Percentiles rank a stretch among this genome's conserved stretches.
Conservation (phyloP, 2,888 invertebrate genomes). For the Cerastis leucographa region DNA sequence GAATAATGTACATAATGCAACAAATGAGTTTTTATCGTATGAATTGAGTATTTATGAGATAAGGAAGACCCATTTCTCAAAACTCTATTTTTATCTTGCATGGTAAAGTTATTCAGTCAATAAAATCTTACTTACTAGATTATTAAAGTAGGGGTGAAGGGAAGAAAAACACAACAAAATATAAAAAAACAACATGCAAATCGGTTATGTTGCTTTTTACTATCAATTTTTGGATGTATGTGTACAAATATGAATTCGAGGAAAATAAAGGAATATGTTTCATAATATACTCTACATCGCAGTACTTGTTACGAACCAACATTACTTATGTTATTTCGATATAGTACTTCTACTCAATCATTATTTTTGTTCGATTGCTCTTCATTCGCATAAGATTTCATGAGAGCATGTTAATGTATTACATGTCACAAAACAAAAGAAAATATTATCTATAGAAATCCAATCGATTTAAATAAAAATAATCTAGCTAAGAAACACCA, state of each 20-base stretch:
- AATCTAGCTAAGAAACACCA: slow-evolving; percentile 88
- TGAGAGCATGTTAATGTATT: slow-evolving; percentile 83
- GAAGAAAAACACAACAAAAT: slow-evolving; percentile 72
- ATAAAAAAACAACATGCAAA: slow-evolving; percentile 85
- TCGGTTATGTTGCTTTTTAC: slow-evolving; percentile 91
- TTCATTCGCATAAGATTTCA: slow-evolving; percentile 80
- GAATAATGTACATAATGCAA: slow-evolving; percentile 69
- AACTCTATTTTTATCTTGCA: slow-evolving; percentile 50
- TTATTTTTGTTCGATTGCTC: slow-evolving; percentile 88
- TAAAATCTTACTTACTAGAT: slow-evolving; percentile 63
- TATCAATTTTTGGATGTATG: slow-evolving; percentile 90
- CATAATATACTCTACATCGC: slow-evolving; percentile 89
- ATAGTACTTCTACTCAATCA: slow-evolving; percentile 88
- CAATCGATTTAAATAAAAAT: slow-evolving; percentile 89
- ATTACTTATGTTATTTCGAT: slow-evolving; percentile 89
- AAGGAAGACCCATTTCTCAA: slow-evolving; percentile 58
- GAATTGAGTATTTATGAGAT: slow-evolving; percentile 64
- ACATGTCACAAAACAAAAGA: slow-evolving; percentile 82
- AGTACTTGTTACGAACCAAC: slow-evolving; percentile 90
- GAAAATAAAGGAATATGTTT: slow-evolving; percentile 90
- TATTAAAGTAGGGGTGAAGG: slow-evolving; percentile 68
- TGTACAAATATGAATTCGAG: slow-evolving; percentile 90
- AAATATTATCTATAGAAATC: slow-evolving; percentile 87
- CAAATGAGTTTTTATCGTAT: slow-evolving; percentile 66
- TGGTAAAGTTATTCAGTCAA: slow-evolving; percentile 69